phyloP scores from a whole-genome alignment of 2,113 vertebrate genomes.

The Actenoides hombroni region DNA sequence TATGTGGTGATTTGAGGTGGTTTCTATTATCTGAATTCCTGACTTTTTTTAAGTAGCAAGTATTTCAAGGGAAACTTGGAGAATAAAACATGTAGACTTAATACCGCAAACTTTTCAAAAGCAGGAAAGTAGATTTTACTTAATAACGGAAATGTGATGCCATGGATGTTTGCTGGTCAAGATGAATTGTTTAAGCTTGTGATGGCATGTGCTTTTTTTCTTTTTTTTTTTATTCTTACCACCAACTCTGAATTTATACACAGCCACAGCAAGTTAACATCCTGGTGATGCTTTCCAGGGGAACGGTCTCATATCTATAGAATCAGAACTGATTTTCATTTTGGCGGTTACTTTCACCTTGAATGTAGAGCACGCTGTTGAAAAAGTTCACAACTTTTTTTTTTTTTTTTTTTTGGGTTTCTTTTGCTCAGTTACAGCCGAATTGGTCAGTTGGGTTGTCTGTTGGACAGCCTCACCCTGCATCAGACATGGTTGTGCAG shows the following conservation, averaged over 20 bases:
- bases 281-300: not conserved
- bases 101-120: not conserved
- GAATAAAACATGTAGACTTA: not conserved
- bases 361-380: not conserved
- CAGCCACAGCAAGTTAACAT: not conserved
- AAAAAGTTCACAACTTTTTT: not conserved
- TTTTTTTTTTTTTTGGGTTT: no score
- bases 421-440: not conserved
- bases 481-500: not conserved
- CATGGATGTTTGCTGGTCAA: not conserved
- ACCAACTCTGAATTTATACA: not conserved
- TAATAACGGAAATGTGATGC: not conserved
- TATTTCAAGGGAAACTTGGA: not conserved
- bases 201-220: not conserved
- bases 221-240: not conserved
- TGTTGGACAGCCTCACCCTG: not conserved
- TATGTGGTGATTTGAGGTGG: not conserved
- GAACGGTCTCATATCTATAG: not conserved
- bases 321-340: not conserved
- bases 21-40: not conserved
- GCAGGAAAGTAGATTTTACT: not conserved
- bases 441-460: not conserved
- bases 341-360: not conserved
- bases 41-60: not conserved
- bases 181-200: not conserved